Conservation (phyloP, 1,140 invertebrate species). For the Leptinotarsa texana region DNA sequence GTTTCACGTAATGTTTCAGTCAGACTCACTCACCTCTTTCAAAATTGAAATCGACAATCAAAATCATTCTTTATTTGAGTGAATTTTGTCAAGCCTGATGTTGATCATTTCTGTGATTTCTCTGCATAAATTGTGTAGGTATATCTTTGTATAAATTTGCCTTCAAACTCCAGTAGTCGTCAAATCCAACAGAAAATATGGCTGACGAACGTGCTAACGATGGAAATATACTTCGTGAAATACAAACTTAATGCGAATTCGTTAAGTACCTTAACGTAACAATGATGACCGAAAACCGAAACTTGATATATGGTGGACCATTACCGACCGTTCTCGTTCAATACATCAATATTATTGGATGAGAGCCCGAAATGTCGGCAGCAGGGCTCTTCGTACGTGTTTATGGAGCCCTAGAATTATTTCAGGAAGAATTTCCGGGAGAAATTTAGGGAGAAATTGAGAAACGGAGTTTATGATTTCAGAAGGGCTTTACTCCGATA, state of each 20-base stretch:
- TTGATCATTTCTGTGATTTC: no score
- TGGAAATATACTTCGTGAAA: background rate
- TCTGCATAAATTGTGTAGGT: no score
- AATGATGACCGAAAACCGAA: slow-evolving; percentile 13
- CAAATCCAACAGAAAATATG: background rate
- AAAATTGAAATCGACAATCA: no score
- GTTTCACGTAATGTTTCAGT: no score
- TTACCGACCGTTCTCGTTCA: background rate
- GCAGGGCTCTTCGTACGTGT: background rate
- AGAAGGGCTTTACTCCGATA: background rate
- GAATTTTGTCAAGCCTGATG: no score
- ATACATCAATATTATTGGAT: slow-evolving; percentile 20
- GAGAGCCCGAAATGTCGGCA: background rate
- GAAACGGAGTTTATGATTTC: slow-evolving; percentile 2
- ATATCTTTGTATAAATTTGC: no score
- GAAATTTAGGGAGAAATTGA: background rate
- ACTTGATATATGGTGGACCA: slow-evolving; percentile 5
- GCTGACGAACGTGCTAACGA: background rate
- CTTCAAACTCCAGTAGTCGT: no score
- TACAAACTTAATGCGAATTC: background rate
- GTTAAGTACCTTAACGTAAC: slow-evolving; percentile 10
- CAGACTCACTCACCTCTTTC: no score
- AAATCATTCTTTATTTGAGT: no score
- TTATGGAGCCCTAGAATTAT: background rate
- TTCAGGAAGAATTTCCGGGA: background rate